Base-by-base conservation (phyloP, 2,888 invertebrate genomes). In the Cataglyphis cursor region DNA sequence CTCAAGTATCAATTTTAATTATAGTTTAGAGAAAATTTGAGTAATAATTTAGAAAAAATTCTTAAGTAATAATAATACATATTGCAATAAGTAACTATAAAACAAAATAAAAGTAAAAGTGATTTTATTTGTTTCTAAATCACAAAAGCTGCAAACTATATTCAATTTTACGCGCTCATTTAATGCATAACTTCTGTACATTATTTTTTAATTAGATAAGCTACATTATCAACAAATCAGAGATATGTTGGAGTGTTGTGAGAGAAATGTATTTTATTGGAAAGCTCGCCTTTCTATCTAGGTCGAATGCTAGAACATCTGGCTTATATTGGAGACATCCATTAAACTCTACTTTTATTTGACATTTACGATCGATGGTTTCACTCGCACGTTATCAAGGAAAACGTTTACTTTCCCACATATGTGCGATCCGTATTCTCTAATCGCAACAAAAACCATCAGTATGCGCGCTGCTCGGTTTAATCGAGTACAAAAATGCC, bases 271-370 rank as follows among this genome's bases (percentile, higher is more conserved):
- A 38, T 65, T 76, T 65, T 28, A 76, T 24, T 65, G 38, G 75
- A 9, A 76, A 76, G 24, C 65, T 44, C n/a, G 8, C n/a, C 54
- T 35, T 68, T 76, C 38, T 82, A 88, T 89, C 83, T 88, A 81
- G 89, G 85, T 88, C 88, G 70, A 57, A 76, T 84, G 72, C 82
- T 64, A 65, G 64, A 61, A 84, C 86, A 87, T 88, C 87, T 88
- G 81, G 88, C 86, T 88, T 88, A 88, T 82, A 76, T 81, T 73
- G 85, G 82, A 87, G 88, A 88, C 85, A 88, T 81, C 73, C 87
- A 88, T 87, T 88, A 89, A 88, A 89, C 83, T 87, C 84, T 38
- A 87, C 82, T 87, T 88, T 88, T 88, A 89, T 89, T 87, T 85
- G 84, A 83, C 85, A 70, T 81, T 88, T 85, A 66, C 85, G 87